Evolutionary conservation across 2,888 invertebrate species (phyloP), one percentile per base, ranked within the genome.

Genomic region (Pedicia rivosa): DNA sequence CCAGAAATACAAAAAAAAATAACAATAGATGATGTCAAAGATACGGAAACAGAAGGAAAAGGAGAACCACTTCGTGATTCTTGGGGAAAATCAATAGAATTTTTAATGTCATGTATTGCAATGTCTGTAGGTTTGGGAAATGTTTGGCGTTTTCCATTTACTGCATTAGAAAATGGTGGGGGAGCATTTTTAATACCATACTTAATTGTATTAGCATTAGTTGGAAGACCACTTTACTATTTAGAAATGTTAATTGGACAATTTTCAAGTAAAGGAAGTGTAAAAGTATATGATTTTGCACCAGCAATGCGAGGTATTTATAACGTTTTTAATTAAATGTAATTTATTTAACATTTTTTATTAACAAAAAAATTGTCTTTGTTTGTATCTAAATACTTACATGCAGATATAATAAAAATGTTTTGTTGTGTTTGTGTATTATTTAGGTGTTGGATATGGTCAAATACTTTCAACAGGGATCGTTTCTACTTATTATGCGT

Each of bases 241-340:
- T 57, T 82, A 57, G 81, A 82, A 58, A 72, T 78, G 62, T 62
- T 73, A 5, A 59, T 81, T 29, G 82, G 81, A 2, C 81, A 82
- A 55, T 82, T 79, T 53, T 71, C 72, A 17, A 73, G 74, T 43
- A 65, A 68, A 43, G 79, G 80, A 9, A 74, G 74, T 39, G 72
- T 77, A 12, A 74, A 74, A 49, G 70, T 76, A 12, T 67, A 60
- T 48, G 78, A 78, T 45, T 59, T 77, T 46, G 67, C 70, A 9
- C 80, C 80, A 5, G 67, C 74, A 1, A 67, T 80, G 54, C 75
- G 72, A 69, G 79, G 80, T 78, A 52, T 53, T 51, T 43, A 12
- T n/a, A n/a, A n/a, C n/a, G n/a, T n/a, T n/a, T n/a, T n/a, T n/a
- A n/a, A n/a, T n/a, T n/a, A n/a, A n/a, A n/a, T n/a, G n/a, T n/a